Evolutionary conservation across 2,888 invertebrate genomes (phyloP).

Genomic region (Hypolimnas misippus): DNA sequence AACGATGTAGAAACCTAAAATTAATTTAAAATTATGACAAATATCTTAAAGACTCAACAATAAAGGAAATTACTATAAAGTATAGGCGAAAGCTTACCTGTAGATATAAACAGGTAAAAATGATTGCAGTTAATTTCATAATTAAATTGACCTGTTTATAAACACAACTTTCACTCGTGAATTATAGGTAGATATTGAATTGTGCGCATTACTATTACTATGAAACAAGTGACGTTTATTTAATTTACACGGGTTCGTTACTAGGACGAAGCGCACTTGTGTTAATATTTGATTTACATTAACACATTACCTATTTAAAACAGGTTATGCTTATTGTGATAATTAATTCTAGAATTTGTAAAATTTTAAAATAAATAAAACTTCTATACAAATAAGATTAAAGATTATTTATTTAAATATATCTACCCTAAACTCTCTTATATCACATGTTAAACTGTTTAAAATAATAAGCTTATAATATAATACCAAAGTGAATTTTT

Average conservation of each 20-base stretch:
- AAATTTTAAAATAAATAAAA: constrained; percentile 41
- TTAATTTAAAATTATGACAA: no score
- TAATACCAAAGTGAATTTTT: constrained; percentile 11
- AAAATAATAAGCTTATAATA: constrained; percentile 2
- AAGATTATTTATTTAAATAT: constrained; percentile 58
- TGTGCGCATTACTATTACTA: constrained; percentile 8
- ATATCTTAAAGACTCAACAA: no score
- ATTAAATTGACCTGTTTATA: not conserved
- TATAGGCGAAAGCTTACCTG: no score
- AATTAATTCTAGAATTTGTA: constrained; percentile 11
- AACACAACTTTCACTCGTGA: constrained; percentile 14
- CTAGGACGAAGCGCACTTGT: constrained; percentile 29
- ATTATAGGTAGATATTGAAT: constrained; percentile 6
- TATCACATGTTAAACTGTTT: constrained; percentile 58
- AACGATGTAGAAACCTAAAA: constrained; percentile 67
- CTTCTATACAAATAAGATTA: constrained; percentile 46
- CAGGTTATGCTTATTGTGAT: no score
- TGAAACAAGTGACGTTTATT: constrained; percentile 28
- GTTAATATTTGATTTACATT: constrained; percentile 30
- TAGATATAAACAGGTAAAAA: not conserved
- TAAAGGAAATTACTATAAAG: no score
- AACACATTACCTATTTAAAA: constrained; percentile 8
- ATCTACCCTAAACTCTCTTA: constrained; percentile 53
- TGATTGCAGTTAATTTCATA: constrained; percentile 12
- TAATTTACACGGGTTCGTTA: constrained; percentile 2